Conservation (phyloP, 1,140 invertebrate genomes). For the Pachyrhynchus sulphureomaculatus region DNA sequence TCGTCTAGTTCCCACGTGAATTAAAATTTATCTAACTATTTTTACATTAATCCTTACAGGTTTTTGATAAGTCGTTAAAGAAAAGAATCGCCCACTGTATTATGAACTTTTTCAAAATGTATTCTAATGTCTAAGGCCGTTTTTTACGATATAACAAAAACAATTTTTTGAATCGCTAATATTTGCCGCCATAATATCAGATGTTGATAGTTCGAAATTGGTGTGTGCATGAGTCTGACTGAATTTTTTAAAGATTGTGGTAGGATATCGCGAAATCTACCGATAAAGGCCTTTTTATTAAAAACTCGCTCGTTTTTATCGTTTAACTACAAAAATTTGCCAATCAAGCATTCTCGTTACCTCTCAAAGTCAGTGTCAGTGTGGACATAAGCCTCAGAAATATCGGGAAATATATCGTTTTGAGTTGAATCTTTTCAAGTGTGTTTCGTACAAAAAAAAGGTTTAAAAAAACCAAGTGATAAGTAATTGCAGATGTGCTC, state of each 20-base stretch:
- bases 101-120: neutral
- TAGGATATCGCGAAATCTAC: constrained; percentile 4
- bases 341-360: constrained; percentile 30
- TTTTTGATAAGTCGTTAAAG: no score
- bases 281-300: constrained; percentile 5
- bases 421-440: neutral
- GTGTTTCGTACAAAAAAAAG: neutral
- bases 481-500: constrained; percentile 11
- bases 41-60: neutral
- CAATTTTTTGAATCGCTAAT: neutral
- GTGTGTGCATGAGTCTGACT: constrained; percentile 12
- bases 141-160: neutral
- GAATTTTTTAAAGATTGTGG: constrained; percentile 25
- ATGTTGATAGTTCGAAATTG: constrained; percentile 23
- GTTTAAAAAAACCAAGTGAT: neutral
- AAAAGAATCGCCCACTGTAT: no score
- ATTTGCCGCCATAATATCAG: constrained; percentile 33
- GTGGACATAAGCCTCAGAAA: constrained; percentile 18
- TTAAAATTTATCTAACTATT: neutral
- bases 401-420: neutral
- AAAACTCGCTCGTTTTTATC: neutral
- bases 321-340: neutral
- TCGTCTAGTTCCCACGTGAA: constrained; percentile 1
- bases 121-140: neutral
- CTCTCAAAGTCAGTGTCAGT: constrained; percentile 32